Conservation (phyloP, 2,113 vertebrate genomes). For the Peromyscus leucopus region DNA sequence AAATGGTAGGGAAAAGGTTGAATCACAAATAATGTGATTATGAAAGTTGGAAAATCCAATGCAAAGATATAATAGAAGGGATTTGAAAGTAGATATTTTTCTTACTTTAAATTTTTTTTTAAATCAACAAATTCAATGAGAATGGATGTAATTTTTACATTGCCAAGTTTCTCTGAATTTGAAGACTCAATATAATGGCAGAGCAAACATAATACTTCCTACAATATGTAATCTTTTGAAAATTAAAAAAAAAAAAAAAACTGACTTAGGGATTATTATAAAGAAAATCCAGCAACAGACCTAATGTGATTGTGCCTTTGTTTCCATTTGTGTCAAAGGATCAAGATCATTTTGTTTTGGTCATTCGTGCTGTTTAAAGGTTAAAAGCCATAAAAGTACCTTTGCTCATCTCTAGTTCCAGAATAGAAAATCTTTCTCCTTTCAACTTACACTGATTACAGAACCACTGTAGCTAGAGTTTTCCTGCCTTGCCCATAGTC, state of each 20-base stretch:
- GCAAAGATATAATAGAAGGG: background rate
- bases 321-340: background rate
- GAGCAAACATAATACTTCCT: background rate
- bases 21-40: background rate
- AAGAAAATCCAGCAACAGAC: background rate
- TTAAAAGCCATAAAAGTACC: conserved; percentile 33
- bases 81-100: background rate
- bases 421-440: conserved; percentile 67
- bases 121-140: background rate
- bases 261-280: background rate
- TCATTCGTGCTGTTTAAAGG: background rate
- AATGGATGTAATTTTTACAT: background rate
- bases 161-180: background rate
- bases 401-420: conserved; percentile 49
- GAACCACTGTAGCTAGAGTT: background rate
- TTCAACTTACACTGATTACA: conserved; percentile 63
- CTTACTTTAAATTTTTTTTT: background rate
- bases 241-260: background rate
- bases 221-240: background rate
- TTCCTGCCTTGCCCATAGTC: no score
- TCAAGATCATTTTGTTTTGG: background rate
- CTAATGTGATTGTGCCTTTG: background rate
- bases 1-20: background rate
- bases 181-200: background rate
- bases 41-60: background rate